These are phyloP conservation scores for Dallia pectoralis DNA, from an alignment of 2,797 vertebrate species.

Conservation along the genomic window DNA sequence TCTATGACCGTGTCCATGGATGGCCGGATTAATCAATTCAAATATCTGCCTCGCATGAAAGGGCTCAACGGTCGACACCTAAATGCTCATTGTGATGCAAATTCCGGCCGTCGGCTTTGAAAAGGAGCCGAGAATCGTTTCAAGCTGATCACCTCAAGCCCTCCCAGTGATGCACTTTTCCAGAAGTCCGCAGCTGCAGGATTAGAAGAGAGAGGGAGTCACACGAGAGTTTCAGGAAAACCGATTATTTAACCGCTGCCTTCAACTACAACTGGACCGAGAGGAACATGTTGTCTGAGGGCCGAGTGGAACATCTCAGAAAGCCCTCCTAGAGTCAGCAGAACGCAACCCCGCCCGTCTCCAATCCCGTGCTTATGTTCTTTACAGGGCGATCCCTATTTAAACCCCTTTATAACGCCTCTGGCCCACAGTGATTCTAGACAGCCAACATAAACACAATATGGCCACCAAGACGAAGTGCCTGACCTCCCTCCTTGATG, in stretches of 20 bases:
- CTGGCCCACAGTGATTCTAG: slow-evolving; percentile 25
- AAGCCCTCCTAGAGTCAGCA: not conserved
- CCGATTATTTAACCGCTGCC: not conserved
- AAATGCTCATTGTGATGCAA: slow-evolving; percentile 24
- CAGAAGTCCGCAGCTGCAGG: slow-evolving; percentile 41
- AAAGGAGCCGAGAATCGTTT: slow-evolving; percentile 47
- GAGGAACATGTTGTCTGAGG: no score
- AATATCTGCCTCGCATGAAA: not conserved
- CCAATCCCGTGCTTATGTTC: slow-evolving; percentile 30
- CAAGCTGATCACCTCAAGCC: slow-evolving; percentile 51
- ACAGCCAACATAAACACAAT: slow-evolving; percentile 32
- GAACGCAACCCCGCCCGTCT: slow-evolving; percentile 3
- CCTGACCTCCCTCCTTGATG: slow-evolving; percentile 22
- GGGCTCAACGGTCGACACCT: not conserved
- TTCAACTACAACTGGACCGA: slow-evolving; percentile 14
- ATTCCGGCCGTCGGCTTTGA: slow-evolving; percentile 32
- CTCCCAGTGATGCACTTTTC: slow-evolving; percentile 44
- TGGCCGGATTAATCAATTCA: not conserved
- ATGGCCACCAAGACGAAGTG: slow-evolving; percentile 39
- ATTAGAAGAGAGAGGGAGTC: slow-evolving; percentile 8
- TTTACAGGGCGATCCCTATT: slow-evolving; percentile 1
- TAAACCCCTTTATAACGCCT: slow-evolving; percentile 24
- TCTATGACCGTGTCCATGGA: no score
- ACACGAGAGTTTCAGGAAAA: no score
- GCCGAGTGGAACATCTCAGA: slow-evolving; percentile 15